Base-by-base conservation (phyloP, 64 coral and sea anemone species). In the Orbicella faveolata region DNA sequence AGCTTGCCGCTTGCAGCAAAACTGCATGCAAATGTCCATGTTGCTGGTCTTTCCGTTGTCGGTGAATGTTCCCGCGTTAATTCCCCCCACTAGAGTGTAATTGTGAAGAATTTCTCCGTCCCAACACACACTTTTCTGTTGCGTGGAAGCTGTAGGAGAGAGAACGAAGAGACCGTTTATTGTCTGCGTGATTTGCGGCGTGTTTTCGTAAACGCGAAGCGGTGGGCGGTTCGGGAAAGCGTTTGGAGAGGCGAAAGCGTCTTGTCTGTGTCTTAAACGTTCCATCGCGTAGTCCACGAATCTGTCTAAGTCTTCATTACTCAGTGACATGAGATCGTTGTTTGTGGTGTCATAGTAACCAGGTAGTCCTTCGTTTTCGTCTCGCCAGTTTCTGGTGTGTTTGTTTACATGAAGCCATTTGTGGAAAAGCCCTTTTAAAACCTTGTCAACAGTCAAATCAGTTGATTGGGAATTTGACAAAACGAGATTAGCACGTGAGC, bases 21-120 rank as follows among this genome's bases (percentile, higher is more conserved):
- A 95, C 48, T 98, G 94, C 94, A 95, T 95, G 36, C 96, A 98
- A 16, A 93, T 76, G 86, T 98, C 96, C 87, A 98, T 95, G 74
- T 73, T 95, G 7, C 70, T 88, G 23, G 88, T 85, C 61, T 98
- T 95, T 37, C 96, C 96, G 61, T 95, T 95, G 75, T 95, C 93
- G 20, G 83, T 93, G 51, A 98, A 98, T 44, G 92, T 92, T 1
- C 96, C 96, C 3, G 96, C 94, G 34, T 67, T 64, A 48, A 98
- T 75, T 39, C 96, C 96, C 20, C 96, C 96, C 5, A 90, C 86
- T 21, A 98, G 74, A 4, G 96, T 98, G 69, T 95, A 63, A 76
- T 98, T 98, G 59, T 95, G 85, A 10, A 73, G 19, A 1, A 96
- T 80, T 3, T 93, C 82, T 17, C 95, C 92, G 51, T 96, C 95